Evolutionary conservation across 2,797 vertebrate species (phyloP).

Genomic region (Enteromius viviparus): DNA sequence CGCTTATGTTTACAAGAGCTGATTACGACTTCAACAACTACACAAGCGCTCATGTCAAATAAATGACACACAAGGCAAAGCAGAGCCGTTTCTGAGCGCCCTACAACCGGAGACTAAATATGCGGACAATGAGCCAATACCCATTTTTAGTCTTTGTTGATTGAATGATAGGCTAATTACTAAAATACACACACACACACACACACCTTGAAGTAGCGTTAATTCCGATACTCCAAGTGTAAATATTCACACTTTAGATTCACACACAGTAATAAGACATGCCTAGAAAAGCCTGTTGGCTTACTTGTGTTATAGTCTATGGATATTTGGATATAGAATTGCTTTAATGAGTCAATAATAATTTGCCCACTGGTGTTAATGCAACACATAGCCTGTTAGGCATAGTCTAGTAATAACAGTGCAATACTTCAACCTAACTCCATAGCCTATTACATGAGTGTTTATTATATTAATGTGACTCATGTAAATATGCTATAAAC

Average conservation of each 20-base stretch:
- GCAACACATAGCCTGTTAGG: neutral
- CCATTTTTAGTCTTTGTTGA: slow-evolving; percentile 14
- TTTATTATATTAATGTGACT: neutral
- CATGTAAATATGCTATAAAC: neutral
- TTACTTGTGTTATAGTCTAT: neutral
- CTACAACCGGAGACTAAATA: neutral
- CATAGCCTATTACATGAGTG: neutral
- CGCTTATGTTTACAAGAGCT: slow-evolving; percentile 45
- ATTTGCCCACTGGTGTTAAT: neutral
- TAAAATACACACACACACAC: slow-evolving; percentile 53
- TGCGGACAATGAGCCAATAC: neutral
- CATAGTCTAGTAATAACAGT: neutral
- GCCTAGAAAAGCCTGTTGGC: neutral
- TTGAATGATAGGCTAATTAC: slow-evolving; percentile 45
- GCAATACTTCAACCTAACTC: neutral
- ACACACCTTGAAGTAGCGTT: slow-evolving; percentile 45
- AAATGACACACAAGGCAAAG: slow-evolving; percentile 26
- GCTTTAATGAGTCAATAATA: neutral
- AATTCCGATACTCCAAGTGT: slow-evolving; percentile 49
- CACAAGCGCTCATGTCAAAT: slow-evolving; percentile 30
- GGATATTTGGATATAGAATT: neutral
- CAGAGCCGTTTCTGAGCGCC: slow-evolving; percentile 10
- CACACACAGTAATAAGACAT: slow-evolving; percentile 44
- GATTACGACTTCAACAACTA: slow-evolving; percentile 49
- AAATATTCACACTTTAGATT: slow-evolving; percentile 52